Evolutionary conservation across 2,888 invertebrate species (phyloP).

Genomic region (Colostygia pectinataria): DNA sequence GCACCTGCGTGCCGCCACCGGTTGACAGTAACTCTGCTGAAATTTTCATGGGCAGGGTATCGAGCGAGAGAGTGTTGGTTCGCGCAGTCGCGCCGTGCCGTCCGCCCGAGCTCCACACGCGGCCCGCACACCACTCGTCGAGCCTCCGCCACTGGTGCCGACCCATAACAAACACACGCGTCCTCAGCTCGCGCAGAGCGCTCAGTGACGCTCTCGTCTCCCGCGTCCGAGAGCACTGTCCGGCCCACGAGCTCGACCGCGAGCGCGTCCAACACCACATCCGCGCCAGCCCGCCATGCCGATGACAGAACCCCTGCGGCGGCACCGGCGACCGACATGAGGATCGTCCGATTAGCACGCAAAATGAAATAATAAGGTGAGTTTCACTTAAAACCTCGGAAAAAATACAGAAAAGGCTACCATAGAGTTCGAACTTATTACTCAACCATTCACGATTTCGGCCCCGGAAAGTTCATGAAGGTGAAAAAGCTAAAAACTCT

Average conservation of each 20-base stretch:
- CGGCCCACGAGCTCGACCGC: conserved; percentile 3
- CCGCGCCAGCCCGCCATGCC: conserved; percentile 52
- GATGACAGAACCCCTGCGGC: conserved; percentile 55
- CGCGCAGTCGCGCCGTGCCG: conserved; percentile 71
- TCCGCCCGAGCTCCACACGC: conserved; percentile 54
- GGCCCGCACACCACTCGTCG: conserved; percentile 43
- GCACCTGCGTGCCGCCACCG: conserved; percentile 74
- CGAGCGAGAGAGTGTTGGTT: conserved; percentile 61
- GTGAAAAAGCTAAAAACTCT: conserved; percentile 11
- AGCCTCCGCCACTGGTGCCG: conserved; percentile 43
- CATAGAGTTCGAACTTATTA: not conserved
- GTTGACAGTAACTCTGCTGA: conserved; percentile 76
- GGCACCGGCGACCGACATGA: conserved; percentile 59
- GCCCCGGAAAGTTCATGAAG: conserved; percentile 11
- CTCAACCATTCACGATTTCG: conserved; percentile 7
- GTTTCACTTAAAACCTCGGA: conserved; percentile 27
- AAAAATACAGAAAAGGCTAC: conserved; percentile 4
- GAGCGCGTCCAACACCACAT: conserved; percentile 36
- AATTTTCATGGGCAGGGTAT: conserved; percentile 82
- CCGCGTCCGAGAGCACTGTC: conserved; percentile 16
- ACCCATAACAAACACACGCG: conserved; percentile 58
- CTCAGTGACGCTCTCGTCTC: conserved; percentile 9
- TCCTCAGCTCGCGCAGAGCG: conserved; percentile 48
- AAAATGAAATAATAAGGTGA: conserved; percentile 80
- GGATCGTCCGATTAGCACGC: conserved; percentile 55